phyloP scores from a whole-genome alignment of 2,888 invertebrate genomes.

The Stenolophus ochropezus region DNA sequence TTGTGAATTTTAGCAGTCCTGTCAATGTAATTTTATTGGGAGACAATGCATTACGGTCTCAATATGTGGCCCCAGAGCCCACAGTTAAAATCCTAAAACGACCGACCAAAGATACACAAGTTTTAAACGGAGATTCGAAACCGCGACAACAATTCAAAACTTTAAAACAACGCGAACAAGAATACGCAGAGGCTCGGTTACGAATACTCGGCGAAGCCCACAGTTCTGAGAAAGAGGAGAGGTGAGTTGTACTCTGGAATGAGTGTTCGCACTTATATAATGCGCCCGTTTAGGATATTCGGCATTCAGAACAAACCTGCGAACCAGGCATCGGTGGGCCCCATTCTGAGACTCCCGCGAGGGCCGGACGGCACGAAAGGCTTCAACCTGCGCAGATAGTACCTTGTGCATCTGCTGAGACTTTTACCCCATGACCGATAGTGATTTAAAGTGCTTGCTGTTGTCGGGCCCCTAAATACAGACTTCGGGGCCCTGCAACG shows the following conservation, averaged over 20 bases:
- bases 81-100: conserved; percentile 89
- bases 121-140: conserved; percentile 80
- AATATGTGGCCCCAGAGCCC: conserved; percentile 86
- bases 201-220: conserved; percentile 92
- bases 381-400: conserved; percentile 82
- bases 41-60: conserved; percentile 86
- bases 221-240: conserved; percentile 85
- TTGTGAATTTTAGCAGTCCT: conserved; percentile 71
- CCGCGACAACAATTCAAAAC: conserved; percentile 87
- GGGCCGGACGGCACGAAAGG: conserved; percentile 88
- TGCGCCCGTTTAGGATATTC: conserved; percentile 67
- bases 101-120: conserved; percentile 74
- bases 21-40: conserved; percentile 84
- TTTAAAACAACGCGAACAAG: conserved; percentile 92
- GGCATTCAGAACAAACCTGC: conserved; percentile 68
- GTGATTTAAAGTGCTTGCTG: conserved; percentile 28
- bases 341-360: conserved; percentile 82
- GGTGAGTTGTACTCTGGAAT: conserved; percentile 69
- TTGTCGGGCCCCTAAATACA: neutral
- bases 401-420: conserved; percentile 62
- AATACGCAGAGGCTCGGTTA: conserved; percentile 93
- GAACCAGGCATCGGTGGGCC: conserved; percentile 62
- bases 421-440: conserved; percentile 33
- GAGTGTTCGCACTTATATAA: conserved; percentile 18
- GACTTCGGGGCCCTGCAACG: neutral